These are phyloP conservation scores for Colinus virginianus DNA, from an alignment of 2,113 vertebrate species.

Conservation along the genomic window DNA sequence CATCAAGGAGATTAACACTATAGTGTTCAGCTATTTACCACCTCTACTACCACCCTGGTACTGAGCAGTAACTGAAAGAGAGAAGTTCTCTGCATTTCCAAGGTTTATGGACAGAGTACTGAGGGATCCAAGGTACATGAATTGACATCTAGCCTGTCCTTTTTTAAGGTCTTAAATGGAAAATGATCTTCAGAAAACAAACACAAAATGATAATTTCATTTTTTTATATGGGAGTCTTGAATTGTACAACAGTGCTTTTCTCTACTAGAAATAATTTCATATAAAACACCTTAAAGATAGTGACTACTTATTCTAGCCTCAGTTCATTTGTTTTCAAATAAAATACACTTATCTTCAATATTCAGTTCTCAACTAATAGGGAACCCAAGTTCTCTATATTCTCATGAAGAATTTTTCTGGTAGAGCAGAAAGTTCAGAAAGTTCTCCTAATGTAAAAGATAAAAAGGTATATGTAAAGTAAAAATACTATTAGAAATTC, in stretches of 20 bases:
- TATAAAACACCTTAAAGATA: not conserved
- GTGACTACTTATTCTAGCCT: not conserved
- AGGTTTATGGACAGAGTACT: not conserved
- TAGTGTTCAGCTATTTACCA: not conserved
- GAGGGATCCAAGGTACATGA: not conserved
- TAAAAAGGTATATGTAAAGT: not conserved
- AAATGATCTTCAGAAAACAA: not conserved
- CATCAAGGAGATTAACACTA: not conserved
- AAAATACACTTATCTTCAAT: not conserved
- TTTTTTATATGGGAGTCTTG: not conserved
- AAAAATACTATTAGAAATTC: not conserved
- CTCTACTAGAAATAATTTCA: not conserved
- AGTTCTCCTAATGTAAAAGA: not conserved
- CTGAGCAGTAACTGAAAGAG: not conserved
- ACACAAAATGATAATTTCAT: not conserved
- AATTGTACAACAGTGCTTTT: not conserved
- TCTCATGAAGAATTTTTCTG: not conserved
- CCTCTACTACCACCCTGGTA: not conserved
- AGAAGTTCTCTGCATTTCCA: not conserved
- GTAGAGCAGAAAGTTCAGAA: not conserved
- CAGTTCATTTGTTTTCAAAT: not conserved
- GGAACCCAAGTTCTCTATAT: not conserved
- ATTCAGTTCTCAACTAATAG: not conserved
- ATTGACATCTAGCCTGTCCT: not conserved
- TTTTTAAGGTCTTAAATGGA: fast-evolving